Conservation (phyloP, 2,797 vertebrate species). For the Menidia menidia region DNA sequence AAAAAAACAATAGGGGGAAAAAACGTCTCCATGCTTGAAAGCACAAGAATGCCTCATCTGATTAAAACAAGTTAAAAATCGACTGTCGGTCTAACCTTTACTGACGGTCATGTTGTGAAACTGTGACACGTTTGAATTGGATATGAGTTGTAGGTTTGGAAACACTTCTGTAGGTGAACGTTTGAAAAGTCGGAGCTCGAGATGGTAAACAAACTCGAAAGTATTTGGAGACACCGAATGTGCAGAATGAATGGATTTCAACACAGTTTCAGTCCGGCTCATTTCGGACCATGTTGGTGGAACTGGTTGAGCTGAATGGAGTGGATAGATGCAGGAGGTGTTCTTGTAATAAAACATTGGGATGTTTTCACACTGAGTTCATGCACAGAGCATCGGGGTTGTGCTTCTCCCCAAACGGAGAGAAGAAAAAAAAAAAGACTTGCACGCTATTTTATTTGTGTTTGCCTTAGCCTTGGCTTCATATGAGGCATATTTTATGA, state of each 20-base stretch:
- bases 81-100: constrained; percentile 11
- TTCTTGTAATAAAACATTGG: constrained; percentile 58
- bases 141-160: constrained; percentile 7
- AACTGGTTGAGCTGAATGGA: constrained; percentile 20
- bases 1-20: too few relatives aligned
- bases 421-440: constrained; percentile 26
- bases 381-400: constrained; percentile 51
- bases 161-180: too few relatives aligned
- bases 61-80: neutral
- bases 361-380: constrained; percentile 70
- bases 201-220: constrained; percentile 16
- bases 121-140: constrained; percentile 71
- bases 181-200: constrained; percentile 24
- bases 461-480: constrained; percentile 72
- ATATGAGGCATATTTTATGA: constrained; percentile 75
- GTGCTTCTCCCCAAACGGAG: constrained; percentile 42
- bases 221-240: constrained; percentile 41
- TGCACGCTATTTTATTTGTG: constrained; percentile 76
- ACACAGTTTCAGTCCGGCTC: constrained; percentile 27
- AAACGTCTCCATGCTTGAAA: too few relatives aligned
- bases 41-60: neutral
- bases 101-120: constrained; percentile 42
- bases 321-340: constrained; percentile 64
- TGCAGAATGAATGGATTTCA: constrained; percentile 37
- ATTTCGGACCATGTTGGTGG: constrained; percentile 28